These are phyloP conservation scores for Odontocerum albicorne DNA, from an alignment of 2,888 invertebrate genomes.

Conservation along the genomic window DNA sequence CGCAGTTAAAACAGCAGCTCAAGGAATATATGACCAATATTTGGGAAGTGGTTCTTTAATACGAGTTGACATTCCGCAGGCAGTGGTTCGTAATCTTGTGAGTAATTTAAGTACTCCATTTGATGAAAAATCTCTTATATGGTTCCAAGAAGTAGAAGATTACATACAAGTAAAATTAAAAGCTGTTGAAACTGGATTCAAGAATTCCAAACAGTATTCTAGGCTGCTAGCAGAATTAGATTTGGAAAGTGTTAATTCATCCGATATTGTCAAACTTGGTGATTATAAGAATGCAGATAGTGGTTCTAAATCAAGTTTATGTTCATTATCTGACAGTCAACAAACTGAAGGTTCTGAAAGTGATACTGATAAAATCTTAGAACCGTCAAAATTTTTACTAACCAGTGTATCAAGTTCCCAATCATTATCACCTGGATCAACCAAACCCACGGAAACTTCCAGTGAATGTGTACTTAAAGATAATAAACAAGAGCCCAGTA, in stretches of 20 bases:
- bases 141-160: conserved; percentile 84
- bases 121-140: conserved; percentile 65
- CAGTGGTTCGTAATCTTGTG: conserved; percentile 60
- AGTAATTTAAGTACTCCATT: conserved; percentile 60
- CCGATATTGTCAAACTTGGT: conserved; percentile 16
- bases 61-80: conserved; percentile 63
- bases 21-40: conserved; percentile 76
- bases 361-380: conserved; percentile 8
- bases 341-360: conserved; percentile 5
- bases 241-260: conserved; percentile 27
- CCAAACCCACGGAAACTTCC: background rate
- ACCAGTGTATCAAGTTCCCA: conserved; percentile 8
- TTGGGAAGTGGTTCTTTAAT: conserved; percentile 70
- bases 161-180: conserved; percentile 56
- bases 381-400: conserved; percentile 13
- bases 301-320: conserved; percentile 27
- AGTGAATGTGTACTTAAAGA: conserved; percentile 4
- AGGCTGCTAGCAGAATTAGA: conserved; percentile 32
- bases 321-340: conserved; percentile 21
- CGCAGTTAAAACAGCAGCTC: conserved; percentile 62
- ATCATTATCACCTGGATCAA: conserved; percentile 1
- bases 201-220: conserved; percentile 31
- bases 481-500: background rate
- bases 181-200: conserved; percentile 28
- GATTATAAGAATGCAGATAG: conserved; percentile 1